Evolutionary conservation across 2,888 invertebrate genomes (phyloP).

Genomic region (Tetanocera ferruginea): DNA sequence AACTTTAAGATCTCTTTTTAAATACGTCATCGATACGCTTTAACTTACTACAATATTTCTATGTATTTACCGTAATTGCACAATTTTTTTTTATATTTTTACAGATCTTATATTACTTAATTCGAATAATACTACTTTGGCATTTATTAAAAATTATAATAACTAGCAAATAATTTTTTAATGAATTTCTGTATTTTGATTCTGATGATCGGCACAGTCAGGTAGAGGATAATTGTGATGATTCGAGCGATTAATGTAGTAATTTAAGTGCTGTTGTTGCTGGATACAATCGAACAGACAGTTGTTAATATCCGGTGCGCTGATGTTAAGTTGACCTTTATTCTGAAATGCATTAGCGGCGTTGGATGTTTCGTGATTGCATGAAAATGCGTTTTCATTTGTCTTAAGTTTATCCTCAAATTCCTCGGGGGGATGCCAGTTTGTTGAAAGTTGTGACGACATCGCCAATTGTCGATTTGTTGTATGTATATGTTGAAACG

Average conservation of each 20-base stretch:
- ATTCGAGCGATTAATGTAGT: slow-evolving; percentile 1
- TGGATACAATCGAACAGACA: slow-evolving; percentile 24
- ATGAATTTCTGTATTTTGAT: not conserved
- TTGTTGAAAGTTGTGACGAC: slow-evolving; percentile 13
- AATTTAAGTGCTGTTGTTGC: slow-evolving; percentile 30
- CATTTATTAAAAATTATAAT: not conserved
- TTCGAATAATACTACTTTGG: not conserved
- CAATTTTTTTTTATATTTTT: no score
- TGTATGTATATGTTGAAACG: slow-evolving; percentile 74
- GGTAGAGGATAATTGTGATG: slow-evolving; percentile 4
- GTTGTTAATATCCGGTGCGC: slow-evolving; percentile 40
- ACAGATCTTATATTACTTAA: not conserved
- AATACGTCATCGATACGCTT: no score
- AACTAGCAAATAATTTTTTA: not conserved
- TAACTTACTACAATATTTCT: no score
- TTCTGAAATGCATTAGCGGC: not conserved
- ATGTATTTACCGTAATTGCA: no score
- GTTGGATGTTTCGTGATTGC: not conserved
- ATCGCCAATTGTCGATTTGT: slow-evolving; percentile 32
- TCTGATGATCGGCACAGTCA: slow-evolving; percentile 9
- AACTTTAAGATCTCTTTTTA: no score
- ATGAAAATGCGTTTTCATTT: not conserved
- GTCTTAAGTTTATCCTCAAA: not conserved
- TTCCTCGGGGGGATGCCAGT: slow-evolving; percentile 13
- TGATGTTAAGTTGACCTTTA: not conserved